Base-by-base conservation (phyloP, 2,113 vertebrate genomes). In the Pachycephala philippinensis region DNA sequence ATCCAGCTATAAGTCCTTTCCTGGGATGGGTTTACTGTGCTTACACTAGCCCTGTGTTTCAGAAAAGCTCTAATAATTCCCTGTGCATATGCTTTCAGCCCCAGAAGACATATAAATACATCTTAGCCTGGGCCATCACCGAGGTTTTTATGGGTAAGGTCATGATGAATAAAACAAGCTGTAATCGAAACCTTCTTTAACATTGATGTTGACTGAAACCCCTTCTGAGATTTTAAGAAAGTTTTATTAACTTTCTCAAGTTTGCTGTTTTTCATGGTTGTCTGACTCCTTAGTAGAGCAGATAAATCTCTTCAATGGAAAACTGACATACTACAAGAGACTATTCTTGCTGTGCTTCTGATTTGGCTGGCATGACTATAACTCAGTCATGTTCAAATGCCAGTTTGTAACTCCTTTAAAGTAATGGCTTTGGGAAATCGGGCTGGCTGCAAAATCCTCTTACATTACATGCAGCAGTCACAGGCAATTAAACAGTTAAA, bases 241-340 rank as follows among this genome's bases (percentile, higher is more conserved):
- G 44, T 95, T 89, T 90, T 71, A 84, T 93, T 84, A 94, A 93
- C 74, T 96, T 97, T 79, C 64, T 93, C 45, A 79, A 72, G 53
- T 94, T 96, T 94, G 20, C 40, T 89, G 11, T 16, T 84, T 95
- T 84, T 88, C 44, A 57, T 90, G 65, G 63, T 44, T 91, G 60
- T 72, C 87, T 93, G 37, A 30, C 44, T 87, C 18, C 44, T 75
- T 70, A 93, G 77, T 26, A 71, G 42, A 84, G 52, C 49, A 89
- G 69, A 90, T 89, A 94, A 95, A 89, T 79, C 57, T 82, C 69
- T 91, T 72, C 65, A 82, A 31, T 57, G 53, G 81, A 81, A 91
- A 89, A 91, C 30, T 60, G 69, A 54, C 68, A 31, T 60, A 89
- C 59, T 91, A 60, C 60, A 79, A 76, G 44, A 94, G 26, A 40